phyloP scores from a whole-genome alignment of 2,113 vertebrate genomes.

The Phaethon lepturus region DNA sequence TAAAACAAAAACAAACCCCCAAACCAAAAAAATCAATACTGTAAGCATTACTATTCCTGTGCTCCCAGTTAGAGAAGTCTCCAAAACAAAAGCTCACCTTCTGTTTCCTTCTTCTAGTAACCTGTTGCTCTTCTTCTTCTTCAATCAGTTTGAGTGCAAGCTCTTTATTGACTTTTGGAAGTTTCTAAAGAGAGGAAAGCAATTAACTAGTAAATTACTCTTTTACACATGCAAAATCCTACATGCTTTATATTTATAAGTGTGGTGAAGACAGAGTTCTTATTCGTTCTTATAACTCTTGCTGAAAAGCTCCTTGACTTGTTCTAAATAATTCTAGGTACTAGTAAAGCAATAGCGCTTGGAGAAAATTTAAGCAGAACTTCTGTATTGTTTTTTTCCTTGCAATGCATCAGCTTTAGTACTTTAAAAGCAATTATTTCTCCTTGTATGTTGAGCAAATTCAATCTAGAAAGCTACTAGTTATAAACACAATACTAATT shows the following conservation, averaged over 20 bases:
- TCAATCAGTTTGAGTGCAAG: constrained; percentile 95
- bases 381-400: not conserved
- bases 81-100: constrained; percentile 79
- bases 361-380: not conserved
- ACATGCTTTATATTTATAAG: not conserved
- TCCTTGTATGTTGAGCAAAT: not conserved
- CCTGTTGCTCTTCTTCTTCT: constrained; percentile 82
- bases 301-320: not conserved
- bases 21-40: not conserved
- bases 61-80: not conserved
- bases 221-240: not conserved
- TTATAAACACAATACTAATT: not conserved
- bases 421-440: not conserved
- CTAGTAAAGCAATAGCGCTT: not conserved
- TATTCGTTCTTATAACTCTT: not conserved
- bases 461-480: not conserved
- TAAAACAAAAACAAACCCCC: not conserved
- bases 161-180: constrained; percentile 96
- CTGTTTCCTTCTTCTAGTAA: constrained; percentile 85
- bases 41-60: not conserved
- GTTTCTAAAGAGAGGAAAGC: constrained; percentile 77
- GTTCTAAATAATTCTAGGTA: not conserved
- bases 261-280: not conserved
- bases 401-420: not conserved
- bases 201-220: not conserved